These are phyloP conservation scores for Marmota flaviventris DNA, from an alignment of 2,113 vertebrate genomes.

Conservation along the genomic window DNA sequence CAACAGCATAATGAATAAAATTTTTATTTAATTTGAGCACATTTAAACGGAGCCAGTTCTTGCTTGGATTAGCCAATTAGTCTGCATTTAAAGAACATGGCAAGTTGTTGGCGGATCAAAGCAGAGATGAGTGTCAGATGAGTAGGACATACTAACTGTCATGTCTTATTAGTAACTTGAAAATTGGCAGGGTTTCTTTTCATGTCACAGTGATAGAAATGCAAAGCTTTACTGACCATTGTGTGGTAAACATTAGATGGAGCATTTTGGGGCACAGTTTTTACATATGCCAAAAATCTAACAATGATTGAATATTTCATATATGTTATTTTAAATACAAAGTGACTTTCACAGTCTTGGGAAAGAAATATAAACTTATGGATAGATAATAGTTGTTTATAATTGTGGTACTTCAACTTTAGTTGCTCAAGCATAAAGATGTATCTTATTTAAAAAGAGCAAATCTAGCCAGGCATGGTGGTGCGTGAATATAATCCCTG, in stretches of 20 bases:
- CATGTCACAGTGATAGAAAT: background rate
- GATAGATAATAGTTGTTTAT: background rate
- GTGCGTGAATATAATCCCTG: background rate
- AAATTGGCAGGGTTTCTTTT: constrained; percentile 38
- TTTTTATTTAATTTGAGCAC: constrained; percentile 23
- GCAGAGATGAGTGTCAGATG: background rate
- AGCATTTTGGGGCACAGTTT: background rate
- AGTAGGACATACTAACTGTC: background rate
- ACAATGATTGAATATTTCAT: background rate
- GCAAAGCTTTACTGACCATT: background rate
- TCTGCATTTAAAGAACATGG: background rate
- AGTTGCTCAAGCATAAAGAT: background rate
- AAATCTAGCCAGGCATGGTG: background rate
- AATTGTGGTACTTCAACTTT: background rate
- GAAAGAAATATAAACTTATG: background rate
- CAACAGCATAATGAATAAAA: background rate
- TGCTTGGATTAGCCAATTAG: constrained; percentile 49
- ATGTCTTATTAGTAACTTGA: constrained; percentile 35
- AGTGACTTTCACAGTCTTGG: background rate
- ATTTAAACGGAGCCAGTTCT: constrained; percentile 47
- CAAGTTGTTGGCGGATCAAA: constrained; percentile 31
- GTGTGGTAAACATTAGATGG: background rate
- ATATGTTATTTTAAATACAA: background rate
- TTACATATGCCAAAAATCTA: background rate
- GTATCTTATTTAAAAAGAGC: background rate